A percentile compares a stretch with the other conserved stretches of the same genome.
Evolutionary conservation across 2,113 vertebrate species (phyloP).

Genomic region (Dasyprocta punctata): DNA sequence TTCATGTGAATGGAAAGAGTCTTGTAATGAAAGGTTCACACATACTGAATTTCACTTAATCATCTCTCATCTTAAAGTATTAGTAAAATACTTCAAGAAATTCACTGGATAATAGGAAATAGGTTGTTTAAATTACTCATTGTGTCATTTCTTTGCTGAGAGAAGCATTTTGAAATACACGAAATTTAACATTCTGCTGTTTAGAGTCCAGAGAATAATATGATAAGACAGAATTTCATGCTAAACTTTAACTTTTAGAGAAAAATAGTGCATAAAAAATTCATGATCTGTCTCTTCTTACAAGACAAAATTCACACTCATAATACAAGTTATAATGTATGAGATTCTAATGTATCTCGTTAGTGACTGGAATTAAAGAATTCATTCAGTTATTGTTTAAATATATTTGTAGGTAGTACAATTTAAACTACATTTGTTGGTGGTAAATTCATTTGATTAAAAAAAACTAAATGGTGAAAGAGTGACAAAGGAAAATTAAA

Average conservation of each 20-base stretch:
- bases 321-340: background rate
- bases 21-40: conserved; percentile 27
- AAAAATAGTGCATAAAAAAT: background rate
- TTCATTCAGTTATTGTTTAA: background rate
- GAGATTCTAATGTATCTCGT: background rate
- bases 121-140: conserved; percentile 52
- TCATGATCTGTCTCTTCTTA: background rate
- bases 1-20: background rate
- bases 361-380: background rate
- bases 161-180: conserved; percentile 48
- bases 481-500: background rate
- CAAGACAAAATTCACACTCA: background rate
- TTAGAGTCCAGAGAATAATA: conserved; percentile 28
- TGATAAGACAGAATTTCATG: too few species aligned
- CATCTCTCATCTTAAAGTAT: conserved; percentile 57
- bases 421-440: background rate
- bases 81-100: conserved; percentile 59
- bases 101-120: conserved; percentile 64
- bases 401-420: background rate
- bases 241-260: conserved; percentile 12
- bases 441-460: background rate
- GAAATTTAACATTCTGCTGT: conserved; percentile 29
- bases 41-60: conserved; percentile 26
- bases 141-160: conserved; percentile 66
- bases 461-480: conserved; percentile 55